Conservation (phyloP, 2,888 invertebrate genomes). For the Pseudococcus longispinus region DNA sequence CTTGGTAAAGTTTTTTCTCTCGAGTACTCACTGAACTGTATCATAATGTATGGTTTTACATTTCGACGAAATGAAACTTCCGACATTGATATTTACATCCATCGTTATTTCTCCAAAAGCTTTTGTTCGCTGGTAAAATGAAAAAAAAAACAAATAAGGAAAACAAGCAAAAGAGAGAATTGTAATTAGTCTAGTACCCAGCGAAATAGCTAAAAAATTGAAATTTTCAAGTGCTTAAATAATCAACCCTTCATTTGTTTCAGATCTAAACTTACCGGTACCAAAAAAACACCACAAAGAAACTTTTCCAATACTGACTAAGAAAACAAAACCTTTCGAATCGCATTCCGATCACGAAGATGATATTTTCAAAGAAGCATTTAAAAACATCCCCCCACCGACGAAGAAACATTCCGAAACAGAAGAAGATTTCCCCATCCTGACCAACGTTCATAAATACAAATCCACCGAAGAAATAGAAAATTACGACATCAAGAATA, state of each 20-base stretch:
- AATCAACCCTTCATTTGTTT: neutral
- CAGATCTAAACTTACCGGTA: neutral
- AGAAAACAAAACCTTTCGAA: slow-evolving; percentile 18
- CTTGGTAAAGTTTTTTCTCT: neutral
- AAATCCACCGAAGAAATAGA: slow-evolving; percentile 38
- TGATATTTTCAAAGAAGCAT: slow-evolving; percentile 53
- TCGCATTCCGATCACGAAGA: neutral
- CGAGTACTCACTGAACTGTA: neutral
- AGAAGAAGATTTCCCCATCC: slow-evolving; percentile 20
- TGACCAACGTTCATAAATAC: neutral
- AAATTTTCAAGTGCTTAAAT: neutral
- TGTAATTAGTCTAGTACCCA: neutral
- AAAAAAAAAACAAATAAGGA: neutral
- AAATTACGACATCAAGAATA: neutral
- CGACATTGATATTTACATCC: neutral
- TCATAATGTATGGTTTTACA: neutral
- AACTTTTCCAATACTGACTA: neutral
- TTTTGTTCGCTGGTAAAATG: too few species aligned
- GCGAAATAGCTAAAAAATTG: neutral
- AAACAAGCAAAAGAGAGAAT: neutral
- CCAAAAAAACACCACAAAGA: neutral
- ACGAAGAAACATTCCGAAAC: neutral
- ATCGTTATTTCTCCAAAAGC: neutral
- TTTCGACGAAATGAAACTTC: neutral
- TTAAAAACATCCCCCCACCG: slow-evolving; percentile 38